phyloP scores from a whole-genome alignment of 2,888 invertebrate species.

The Crocallis elinguaria region DNA sequence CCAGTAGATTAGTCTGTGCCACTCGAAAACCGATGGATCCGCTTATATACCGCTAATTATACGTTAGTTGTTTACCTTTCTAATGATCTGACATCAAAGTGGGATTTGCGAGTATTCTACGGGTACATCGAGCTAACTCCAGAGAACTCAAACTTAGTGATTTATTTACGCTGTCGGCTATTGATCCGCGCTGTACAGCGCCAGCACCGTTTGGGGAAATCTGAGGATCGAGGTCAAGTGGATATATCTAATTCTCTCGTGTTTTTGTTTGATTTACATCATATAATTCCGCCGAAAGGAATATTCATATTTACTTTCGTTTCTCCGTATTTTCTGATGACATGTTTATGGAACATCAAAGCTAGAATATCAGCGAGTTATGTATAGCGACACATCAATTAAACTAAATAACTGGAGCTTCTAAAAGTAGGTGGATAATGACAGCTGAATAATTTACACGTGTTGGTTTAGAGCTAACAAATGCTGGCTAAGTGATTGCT shows the following conservation, averaged over 20 bases:
- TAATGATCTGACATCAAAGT: slow-evolving; percentile 71
- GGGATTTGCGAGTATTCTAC: slow-evolving; percentile 42
- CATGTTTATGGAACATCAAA: slow-evolving; percentile 27
- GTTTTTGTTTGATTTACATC: slow-evolving; percentile 65
- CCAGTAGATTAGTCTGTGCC: slow-evolving; percentile 63
- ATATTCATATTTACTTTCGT: slow-evolving; percentile 37
- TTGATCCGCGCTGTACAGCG: slow-evolving; percentile 67
- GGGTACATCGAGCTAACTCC: slow-evolving; percentile 35
- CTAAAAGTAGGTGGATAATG: slow-evolving; percentile 38
- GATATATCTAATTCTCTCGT: slow-evolving; percentile 60
- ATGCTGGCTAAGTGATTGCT: slow-evolving; percentile 54
- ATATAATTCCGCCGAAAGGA: slow-evolving; percentile 55
- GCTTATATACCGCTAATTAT: slow-evolving; percentile 72
- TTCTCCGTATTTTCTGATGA: slow-evolving; percentile 30
- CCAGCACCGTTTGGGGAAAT: slow-evolving; percentile 64
- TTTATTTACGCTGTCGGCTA: slow-evolving; percentile 77
- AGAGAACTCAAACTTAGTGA: slow-evolving; percentile 68
- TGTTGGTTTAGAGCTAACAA: slow-evolving; percentile 50
- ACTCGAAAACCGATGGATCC: slow-evolving; percentile 63
- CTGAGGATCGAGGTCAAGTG: slow-evolving; percentile 74
- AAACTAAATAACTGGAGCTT: slow-evolving; percentile 13
- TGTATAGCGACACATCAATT: slow-evolving; percentile 27
- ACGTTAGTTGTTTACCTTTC: slow-evolving; percentile 65
- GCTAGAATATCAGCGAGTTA: slow-evolving; percentile 18
- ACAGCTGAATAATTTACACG: slow-evolving; percentile 55